Evolutionary conservation across 2,113 vertebrate genomes (phyloP), one percentile per base, ranked within the genome.

Genomic region (Cranoglanis bouderius): DNA sequence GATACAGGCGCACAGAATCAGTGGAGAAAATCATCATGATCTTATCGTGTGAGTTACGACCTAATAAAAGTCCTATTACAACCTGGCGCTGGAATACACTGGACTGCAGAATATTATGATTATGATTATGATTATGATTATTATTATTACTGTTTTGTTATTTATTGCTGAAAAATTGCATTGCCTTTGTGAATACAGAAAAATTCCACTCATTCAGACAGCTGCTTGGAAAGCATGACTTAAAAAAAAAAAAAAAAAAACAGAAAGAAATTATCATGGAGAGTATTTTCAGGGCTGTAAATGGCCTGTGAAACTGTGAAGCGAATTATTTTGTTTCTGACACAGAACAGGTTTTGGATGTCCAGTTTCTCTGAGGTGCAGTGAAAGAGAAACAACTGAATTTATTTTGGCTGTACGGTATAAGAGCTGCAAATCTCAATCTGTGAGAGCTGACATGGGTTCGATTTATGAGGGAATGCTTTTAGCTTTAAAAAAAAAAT

Each of bases 381-480:
- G 59, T 90, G 92, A 92, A 53, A 80, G 55, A 89, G 85, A 81
- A 89, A 90, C 80, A 83, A 89, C 88, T 89, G 77, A 87, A 91
- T 95, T 94, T 95, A 90, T 92, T 91, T 94, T 94, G 95, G 93
- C 93, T 67, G 89, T 6, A 55, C 82, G 16, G 70, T 51, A 14
- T 32, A 61, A 85, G 61, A 91, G 81, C 85, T 88, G 89, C 90
- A 92, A 90, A 85, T 88, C 87, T 90, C 70, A 29, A 92, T 89
- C 86, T 49, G 78, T 55, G 51, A 49, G 81, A 57, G 75, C 77
- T 63, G 46, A 70, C 63, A 61, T 78, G 88, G 43, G 51, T 82
- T 24, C n/a, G 18, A 55, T 77, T 77, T 77, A 77, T 7, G 74
- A 77, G 74, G 74, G 74, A 40, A 80, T 80, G 26, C 75, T 26